Percentiles rank a stretch among this genome's conserved stretches.
phyloP scores from a whole-genome alignment of 2,113 vertebrate species.

The Emydocephalus ijimae region DNA sequence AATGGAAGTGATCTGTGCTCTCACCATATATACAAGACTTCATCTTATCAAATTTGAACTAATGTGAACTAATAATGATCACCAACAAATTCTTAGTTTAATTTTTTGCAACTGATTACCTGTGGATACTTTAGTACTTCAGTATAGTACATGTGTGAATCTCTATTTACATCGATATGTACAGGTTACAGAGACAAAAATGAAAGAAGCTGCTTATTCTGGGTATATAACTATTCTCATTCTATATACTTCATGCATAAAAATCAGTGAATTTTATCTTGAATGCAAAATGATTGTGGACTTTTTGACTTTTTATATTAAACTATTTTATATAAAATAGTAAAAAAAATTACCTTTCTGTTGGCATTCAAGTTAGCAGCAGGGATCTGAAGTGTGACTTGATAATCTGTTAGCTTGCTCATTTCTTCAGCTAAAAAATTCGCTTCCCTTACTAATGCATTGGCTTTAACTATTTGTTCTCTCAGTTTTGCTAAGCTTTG shows the following conservation, averaged over 20 bases:
- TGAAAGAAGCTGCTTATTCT: background rate
- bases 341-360: conserved; percentile 78
- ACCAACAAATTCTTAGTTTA: background rate
- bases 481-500: conserved; percentile 91
- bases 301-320: background rate
- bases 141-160: background rate
- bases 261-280: background rate
- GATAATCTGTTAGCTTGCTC: conserved; percentile 91
- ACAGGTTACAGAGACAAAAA: background rate
- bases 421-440: conserved; percentile 97
- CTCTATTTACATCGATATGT: background rate
- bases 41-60: background rate
- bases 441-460: conserved; percentile 92
- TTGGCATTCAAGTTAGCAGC: conserved; percentile 97
- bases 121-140: background rate
- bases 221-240: background rate
- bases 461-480: conserved; percentile 94
- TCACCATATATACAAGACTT: background rate
- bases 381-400: conserved; percentile 97
- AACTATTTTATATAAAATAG: background rate
- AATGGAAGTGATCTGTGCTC: background rate
- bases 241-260: background rate
- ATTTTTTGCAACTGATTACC: background rate
- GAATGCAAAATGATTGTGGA: background rate
- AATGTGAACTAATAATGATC: background rate